Base-by-base conservation (phyloP, 1,140 invertebrate species). In the Teleogryllus occipitalis region DNA sequence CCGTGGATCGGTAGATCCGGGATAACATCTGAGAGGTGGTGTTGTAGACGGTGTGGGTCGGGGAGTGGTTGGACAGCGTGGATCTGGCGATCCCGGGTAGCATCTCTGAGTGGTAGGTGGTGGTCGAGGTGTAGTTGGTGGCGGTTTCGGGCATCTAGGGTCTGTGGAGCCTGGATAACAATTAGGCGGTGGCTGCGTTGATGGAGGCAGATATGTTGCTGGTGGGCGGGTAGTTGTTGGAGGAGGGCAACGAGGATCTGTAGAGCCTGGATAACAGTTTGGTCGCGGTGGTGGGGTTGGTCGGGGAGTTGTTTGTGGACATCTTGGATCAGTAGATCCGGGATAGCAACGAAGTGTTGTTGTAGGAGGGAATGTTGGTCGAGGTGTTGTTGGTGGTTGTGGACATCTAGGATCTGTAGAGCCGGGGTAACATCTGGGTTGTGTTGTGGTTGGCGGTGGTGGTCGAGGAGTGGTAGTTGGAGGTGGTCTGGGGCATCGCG, bases 121-220 rank as follows among this genome's bases (percentile, higher is more conserved):
- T 6, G 83, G 83, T 48, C 78, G 79, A 74, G 83, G 79, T 21
- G 80, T 77, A 77, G 81, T 81, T 22, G 81, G 80, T 75, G 83
- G 74, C 76, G 84, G 80, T 72, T 72, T 80, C n/a, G 84, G 84
- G 81, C 85, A 87, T 49, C 84, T 78, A 12, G 86, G 86, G 81
- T 86, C 85, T 0, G 77, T 82, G 8, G 84, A 84, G 46, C 85
- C 85, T 72, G 84, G 84, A 77, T 85, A 86, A 78, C 77, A 78
- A 18, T 83, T 85, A 12, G 80, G 54, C 0, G 77, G 54, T 80
- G 7, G 21, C 82, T 27, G 80, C 74, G 80, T 79, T 47, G 80
- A 46, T 75, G 78, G 65, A 39, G 27, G 27, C 27, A 39, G 5
- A 39, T 39, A 39, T 15, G 76, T 46, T 15, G 80, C n/a, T 75